Evolutionary conservation across 2,888 invertebrate species (phyloP).

Genomic region (Nomada goodeniana): DNA sequence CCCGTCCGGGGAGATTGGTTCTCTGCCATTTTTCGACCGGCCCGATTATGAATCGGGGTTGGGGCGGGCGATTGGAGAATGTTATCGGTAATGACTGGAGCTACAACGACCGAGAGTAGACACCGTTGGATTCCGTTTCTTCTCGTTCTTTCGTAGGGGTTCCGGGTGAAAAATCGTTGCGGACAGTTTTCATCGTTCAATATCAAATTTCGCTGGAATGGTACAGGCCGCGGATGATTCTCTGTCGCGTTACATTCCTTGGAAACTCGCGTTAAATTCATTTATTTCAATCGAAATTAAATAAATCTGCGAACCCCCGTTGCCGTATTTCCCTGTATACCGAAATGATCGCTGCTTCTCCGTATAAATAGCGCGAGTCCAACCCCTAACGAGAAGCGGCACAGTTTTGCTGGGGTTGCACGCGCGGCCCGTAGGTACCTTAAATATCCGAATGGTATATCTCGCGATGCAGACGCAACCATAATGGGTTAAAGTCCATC

Average conservation of each 20-base stretch:
- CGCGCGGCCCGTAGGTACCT: constrained; percentile 20
- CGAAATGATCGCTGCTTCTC: too few relatives aligned
- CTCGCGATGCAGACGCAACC: constrained; percentile 61
- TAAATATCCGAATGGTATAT: constrained; percentile 46
- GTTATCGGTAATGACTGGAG: constrained; percentile 22
- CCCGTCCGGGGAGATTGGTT: constrained; percentile 33
- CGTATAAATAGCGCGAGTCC: background rate
- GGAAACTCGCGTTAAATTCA: background rate
- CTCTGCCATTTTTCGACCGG: constrained; percentile 13
- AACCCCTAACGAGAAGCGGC: too few relatives aligned
- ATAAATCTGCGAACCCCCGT: too few relatives aligned
- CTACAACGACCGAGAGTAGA: too few relatives aligned
- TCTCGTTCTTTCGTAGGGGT: background rate
- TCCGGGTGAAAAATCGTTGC: too few relatives aligned
- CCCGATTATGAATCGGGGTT: constrained; percentile 28
- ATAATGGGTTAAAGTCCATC: constrained; percentile 73
- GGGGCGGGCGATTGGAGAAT: constrained; percentile 2
- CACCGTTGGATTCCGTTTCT: background rate
- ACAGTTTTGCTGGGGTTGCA: background rate
- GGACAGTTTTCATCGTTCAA: too few relatives aligned
- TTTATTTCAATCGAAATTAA: too few relatives aligned
- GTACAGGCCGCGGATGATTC: background rate
- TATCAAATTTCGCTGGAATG: too few relatives aligned
- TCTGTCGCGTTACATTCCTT: background rate
- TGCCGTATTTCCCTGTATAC: too few relatives aligned